Evolutionary conservation across 2,797 vertebrate genomes (phyloP).

Genomic region (Phaenicophaeus curvirostris): DNA sequence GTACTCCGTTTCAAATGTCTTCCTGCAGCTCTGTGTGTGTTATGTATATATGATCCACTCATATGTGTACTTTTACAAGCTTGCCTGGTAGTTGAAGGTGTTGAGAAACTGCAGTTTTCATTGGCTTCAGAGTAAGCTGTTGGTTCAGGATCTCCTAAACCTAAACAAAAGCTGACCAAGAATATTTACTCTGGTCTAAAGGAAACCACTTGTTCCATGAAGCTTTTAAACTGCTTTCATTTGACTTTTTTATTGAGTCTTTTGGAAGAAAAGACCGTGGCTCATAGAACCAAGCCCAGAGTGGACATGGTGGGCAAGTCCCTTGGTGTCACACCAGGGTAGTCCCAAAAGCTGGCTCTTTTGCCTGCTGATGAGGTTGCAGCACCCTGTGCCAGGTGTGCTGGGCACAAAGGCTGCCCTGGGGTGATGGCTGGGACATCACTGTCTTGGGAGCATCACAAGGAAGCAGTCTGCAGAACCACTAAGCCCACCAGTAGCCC

Average conservation of each 20-base stretch:
- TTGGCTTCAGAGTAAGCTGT: neutral
- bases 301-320: no score
- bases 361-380: no score
- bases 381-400: no score
- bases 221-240: neutral
- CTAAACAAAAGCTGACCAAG: neutral
- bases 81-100: neutral
- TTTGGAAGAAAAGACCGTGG: neutral
- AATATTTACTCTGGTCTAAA: neutral
- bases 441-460: no score
- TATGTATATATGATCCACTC: neutral
- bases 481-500: no score
- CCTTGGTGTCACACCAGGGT: no score
- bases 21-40: constrained; percentile 4
- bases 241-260: neutral
- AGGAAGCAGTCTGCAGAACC: no score
- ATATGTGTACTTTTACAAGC: neutral
- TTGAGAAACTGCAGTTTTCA: neutral
- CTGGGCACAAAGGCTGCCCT: no score
- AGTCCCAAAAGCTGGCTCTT: no score
- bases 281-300: fast-evolving
- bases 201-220: neutral
- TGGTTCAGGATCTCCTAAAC: neutral
- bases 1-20: neutral
- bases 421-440: no score